Conservation (phyloP, 2,888 invertebrate genomes). For the Drosophila rubida region DNA sequence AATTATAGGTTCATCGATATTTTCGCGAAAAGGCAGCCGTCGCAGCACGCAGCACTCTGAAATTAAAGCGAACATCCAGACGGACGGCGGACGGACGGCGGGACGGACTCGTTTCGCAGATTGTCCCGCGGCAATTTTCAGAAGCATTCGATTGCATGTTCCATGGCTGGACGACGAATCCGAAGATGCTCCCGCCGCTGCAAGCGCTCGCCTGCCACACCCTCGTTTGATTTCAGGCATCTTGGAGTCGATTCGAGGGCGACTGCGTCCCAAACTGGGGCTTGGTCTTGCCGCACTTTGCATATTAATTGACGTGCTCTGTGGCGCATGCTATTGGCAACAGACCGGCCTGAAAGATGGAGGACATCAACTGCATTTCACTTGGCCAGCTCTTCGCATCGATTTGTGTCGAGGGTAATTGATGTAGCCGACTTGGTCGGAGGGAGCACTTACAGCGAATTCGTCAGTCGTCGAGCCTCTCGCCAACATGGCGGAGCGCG, state of each 20-base stretch:
- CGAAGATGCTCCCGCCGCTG: conserved; percentile 41
- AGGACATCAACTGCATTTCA: conserved; percentile 54
- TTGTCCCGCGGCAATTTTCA: conserved; percentile 78
- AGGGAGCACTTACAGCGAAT: conserved; percentile 47
- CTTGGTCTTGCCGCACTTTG: conserved; percentile 62
- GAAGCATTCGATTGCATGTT: conserved; percentile 73
- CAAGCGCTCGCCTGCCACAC: conserved; percentile 71
- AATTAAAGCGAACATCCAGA: conserved; percentile 54
- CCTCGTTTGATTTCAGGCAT: conserved; percentile 75
- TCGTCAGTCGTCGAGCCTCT: conserved; percentile 46
- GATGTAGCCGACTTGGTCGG: conserved; percentile 63
- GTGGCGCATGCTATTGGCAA: conserved; percentile 77
- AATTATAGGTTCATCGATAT: conserved; percentile 73
- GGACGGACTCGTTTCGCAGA: conserved; percentile 60
- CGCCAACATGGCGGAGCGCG: conserved; percentile 53
- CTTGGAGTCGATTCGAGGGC: conserved; percentile 42
- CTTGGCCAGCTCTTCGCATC: conserved; percentile 66
- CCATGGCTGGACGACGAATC: conserved; percentile 16
- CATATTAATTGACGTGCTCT: conserved; percentile 71
- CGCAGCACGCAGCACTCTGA: conserved; percentile 39
- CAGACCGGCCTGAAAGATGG: conserved; percentile 53
- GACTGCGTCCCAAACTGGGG: conserved; percentile 16
- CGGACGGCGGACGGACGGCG: not conserved
- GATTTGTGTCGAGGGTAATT: conserved; percentile 71
- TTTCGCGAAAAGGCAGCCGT: conserved; percentile 47